Percentiles rank a stretch among this genome's conserved stretches.
Conservation (phyloP, 1,140 invertebrate species). For the Lethrus apterus region DNA sequence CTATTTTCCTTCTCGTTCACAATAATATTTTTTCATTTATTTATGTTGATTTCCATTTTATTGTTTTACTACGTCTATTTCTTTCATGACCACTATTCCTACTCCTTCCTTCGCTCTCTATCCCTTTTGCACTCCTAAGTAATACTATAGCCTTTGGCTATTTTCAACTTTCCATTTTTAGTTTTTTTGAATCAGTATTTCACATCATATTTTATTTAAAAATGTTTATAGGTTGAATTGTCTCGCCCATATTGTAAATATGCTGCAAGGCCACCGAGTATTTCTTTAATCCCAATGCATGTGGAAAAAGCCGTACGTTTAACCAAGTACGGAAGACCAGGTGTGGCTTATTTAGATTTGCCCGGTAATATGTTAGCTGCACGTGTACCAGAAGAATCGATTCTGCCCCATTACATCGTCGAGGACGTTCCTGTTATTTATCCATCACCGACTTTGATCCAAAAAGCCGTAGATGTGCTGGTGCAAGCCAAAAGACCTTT, state of each 20-base stretch:
- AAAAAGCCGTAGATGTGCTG: constrained; percentile 62
- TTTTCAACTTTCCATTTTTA: no score
- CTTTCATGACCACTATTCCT: no score
- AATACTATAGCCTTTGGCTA: no score
- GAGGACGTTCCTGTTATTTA: constrained; percentile 58
- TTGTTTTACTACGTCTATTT: no score
- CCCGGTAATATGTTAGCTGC: constrained; percentile 71
- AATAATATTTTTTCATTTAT: no score
- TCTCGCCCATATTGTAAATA: constrained; percentile 85
- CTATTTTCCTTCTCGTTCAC: no score
- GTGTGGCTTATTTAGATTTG: constrained; percentile 82
- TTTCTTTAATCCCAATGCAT: constrained; percentile 76
- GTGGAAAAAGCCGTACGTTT: constrained; percentile 87
- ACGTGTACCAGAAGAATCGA: constrained; percentile 39
- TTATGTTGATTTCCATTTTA: no score
- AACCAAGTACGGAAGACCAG: constrained; percentile 80
- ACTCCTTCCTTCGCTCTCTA: no score
- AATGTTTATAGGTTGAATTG: constrained; percentile 69
- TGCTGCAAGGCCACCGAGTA: constrained; percentile 73
- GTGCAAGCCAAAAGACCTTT: constrained; percentile 69
- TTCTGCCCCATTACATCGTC: constrained; percentile 42
- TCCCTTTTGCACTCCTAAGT: no score
- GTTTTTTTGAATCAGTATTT: no score
- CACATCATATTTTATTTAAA: no score
- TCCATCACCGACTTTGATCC: constrained; percentile 59